phyloP scores from a whole-genome alignment of 1,140 invertebrate species.

The Phymorhynchus buccinoides region DNA sequence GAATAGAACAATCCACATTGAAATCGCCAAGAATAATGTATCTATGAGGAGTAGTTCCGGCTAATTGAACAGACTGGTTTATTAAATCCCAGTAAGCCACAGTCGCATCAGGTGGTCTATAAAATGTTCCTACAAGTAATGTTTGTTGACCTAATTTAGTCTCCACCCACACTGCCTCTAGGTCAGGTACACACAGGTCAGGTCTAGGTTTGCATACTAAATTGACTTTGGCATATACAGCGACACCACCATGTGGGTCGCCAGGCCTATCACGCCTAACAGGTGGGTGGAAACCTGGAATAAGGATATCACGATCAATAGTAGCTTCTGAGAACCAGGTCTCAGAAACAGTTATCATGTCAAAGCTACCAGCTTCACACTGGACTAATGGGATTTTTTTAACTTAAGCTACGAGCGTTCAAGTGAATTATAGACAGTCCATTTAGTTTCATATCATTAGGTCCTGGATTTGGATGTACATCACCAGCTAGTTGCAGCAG shows the following conservation, averaged over 20 bases:
- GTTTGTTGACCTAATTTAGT: background rate
- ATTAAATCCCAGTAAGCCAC: background rate
- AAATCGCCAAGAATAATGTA: conserved; percentile 3
- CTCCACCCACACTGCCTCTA: background rate
- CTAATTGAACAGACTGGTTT: background rate
- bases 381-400: too few relatives aligned
- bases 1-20: background rate
- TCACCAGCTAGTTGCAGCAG: too few relatives aligned
- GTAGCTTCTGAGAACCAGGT: too few relatives aligned
- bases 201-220: background rate
- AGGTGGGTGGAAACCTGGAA: background rate
- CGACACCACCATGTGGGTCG: background rate
- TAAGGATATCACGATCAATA: too few relatives aligned
- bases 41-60: background rate
- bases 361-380: too few relatives aligned
- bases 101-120: background rate
- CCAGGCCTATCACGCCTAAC: background rate
- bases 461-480: too few relatives aligned
- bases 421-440: too few relatives aligned
- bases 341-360: too few relatives aligned
- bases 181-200: background rate
- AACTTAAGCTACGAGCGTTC: too few relatives aligned
- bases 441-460: too few relatives aligned
- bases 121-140: background rate
- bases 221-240: background rate